A percentile compares a stretch with the other conserved stretches of the same genome.
Evolutionary conservation across 2,113 vertebrate genomes (phyloP).

Genomic region (Vidua chalybeata): DNA sequence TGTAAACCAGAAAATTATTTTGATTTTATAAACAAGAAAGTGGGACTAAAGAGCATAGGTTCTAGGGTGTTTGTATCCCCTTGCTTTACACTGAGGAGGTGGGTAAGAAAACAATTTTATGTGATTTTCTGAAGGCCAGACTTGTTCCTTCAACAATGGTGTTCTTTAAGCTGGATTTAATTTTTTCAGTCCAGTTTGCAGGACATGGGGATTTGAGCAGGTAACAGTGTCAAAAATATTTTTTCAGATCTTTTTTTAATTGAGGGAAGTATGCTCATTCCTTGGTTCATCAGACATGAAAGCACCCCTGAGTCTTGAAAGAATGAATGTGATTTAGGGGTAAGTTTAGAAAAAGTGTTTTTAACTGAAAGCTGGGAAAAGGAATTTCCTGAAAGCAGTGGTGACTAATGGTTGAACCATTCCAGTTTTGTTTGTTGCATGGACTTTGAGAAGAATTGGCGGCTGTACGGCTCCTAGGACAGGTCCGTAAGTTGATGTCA

Average conservation of each 20-base stretch:
- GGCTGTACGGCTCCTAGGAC: not conserved
- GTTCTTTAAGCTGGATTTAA: not conserved
- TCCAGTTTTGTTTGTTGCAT: not conserved
- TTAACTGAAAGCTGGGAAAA: not conserved
- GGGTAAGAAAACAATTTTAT: not conserved
- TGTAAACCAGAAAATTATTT: not conserved
- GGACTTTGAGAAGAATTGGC: slow-evolving; percentile 29
- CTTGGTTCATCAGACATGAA: not conserved
- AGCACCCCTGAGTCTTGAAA: not conserved
- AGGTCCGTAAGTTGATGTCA: not conserved
- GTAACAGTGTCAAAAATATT: not conserved
- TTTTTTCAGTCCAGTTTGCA: not conserved
- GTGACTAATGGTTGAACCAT: not conserved
- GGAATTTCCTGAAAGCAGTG: not conserved
- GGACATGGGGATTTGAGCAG: not conserved
- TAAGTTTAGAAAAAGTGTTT: not conserved
- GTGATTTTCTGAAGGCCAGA: not conserved
- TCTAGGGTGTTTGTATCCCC: not conserved
- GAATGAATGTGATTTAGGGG: not conserved
- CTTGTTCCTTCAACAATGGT: not conserved
- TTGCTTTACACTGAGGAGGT: not conserved
- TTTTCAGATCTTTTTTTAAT: not conserved
- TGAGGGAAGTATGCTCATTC: not conserved
- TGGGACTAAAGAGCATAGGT: not conserved
- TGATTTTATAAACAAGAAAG: not conserved